A percentile compares a stretch with the other conserved stretches of the same genome.
These are phyloP conservation scores for Nemopilema nomurai DNA, from an alignment of 30 jellyfish, hydroid and myxozoan species.

Conservation along the genomic window DNA sequence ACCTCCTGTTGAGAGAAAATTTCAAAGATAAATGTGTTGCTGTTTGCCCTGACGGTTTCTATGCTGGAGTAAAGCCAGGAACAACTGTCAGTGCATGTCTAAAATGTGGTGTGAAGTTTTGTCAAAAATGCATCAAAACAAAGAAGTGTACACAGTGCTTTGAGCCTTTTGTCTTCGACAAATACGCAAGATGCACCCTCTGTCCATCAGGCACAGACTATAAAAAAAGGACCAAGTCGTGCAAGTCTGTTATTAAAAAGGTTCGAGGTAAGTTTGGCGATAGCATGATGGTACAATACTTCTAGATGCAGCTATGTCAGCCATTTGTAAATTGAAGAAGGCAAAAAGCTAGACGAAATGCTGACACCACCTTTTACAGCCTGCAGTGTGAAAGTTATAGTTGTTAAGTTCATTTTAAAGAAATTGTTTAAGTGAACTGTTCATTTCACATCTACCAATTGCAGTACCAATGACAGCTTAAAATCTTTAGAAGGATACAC, in stretches of 20 bases:
- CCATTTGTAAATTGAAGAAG: too few species aligned
- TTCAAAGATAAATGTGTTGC: conserved; percentile 61
- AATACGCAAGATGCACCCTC: conserved; percentile 29
- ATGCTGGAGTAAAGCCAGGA: conserved; percentile 62
- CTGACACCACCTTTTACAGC: too few species aligned
- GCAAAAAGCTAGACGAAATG: too few species aligned
- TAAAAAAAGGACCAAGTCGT: conserved; percentile 31
- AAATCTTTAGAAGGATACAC: too few species aligned
- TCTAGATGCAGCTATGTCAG: neutral
- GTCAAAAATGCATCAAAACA: conserved; percentile 46
- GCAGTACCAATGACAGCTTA: too few species aligned
- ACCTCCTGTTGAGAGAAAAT: conserved; percentile 31
- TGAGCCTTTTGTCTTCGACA: conserved; percentile 56
- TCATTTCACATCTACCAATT: too few species aligned
- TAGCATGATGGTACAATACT: neutral
- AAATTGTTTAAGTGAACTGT: too few species aligned
- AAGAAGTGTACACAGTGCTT: conserved; percentile 56
- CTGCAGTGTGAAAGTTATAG: too few species aligned
- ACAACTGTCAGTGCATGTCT: conserved; percentile 53
- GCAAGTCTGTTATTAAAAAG: conserved; percentile 7
- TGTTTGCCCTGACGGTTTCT: conserved; percentile 61
- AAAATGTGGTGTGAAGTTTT: conserved; percentile 36
- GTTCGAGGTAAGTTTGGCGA: conserved; percentile 10
- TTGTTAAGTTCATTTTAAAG: too few species aligned
- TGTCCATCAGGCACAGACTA: conserved; percentile 43